Base-by-base conservation (phyloP, 2,113 vertebrate genomes). In the Nothoprocta perdicaria region DNA sequence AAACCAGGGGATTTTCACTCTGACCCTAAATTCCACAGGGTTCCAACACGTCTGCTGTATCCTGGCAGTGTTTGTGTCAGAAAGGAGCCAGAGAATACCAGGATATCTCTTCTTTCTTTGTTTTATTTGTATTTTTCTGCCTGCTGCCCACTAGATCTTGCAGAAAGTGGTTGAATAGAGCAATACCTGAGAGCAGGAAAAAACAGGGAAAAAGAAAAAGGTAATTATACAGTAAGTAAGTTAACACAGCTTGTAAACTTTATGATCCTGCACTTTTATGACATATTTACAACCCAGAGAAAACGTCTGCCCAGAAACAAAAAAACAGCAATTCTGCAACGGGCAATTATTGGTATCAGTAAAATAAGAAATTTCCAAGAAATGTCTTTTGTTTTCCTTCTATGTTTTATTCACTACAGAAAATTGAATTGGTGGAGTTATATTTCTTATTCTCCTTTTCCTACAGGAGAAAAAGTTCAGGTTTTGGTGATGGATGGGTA, bases 1-100 rank as follows among this genome's bases (percentile, higher is more conserved):
- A 95, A 95, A 93, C 41, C 88, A 89, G 90, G 88, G 89, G 86
- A 82, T 94, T 96, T 95, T 95, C 92, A 0, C 92, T 74, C 80
- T 73, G 63, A 72, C 73, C 84, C 77, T 1, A 6, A 45, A 77
- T 43, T 84, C 81, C 8, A 0, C 88, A 90, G 66, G 7, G 29
- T 94, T 93, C 95, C 92, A 92, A 75, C 74, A 73, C 23, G 40
- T 58, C 90, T 88, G 69, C 80, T 79, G 53, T 65, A 72, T 79
- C 80, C 84, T 43, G 2, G 78, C 80, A 62, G 78, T 33, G 83
- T 88, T 90, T 81, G 14, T 69, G 33, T 90, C 46, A 7, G 93
- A 84, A 66, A 31, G 9, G 43, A 95, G 86, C 86, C 93, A 92
- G 24, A 0, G 3, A 94, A 90, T 77, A 73, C 71, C 84, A 90